Base-by-base conservation (phyloP, 1,140 invertebrate genomes). In the Rhyzopertha dominica region DNA sequence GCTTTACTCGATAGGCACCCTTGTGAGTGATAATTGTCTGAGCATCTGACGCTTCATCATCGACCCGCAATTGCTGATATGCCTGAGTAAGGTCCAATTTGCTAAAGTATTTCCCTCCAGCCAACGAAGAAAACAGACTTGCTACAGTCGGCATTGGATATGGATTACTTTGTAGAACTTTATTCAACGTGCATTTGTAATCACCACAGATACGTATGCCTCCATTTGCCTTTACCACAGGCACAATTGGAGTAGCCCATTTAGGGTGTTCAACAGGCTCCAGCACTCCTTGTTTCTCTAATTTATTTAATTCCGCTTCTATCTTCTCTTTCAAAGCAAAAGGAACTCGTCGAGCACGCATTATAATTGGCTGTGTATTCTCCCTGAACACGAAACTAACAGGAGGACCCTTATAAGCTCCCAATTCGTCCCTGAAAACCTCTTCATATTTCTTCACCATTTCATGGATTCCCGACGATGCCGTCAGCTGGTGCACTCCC, bases 161-260 rank as follows among this genome's bases (percentile, higher is more conserved):
- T 28, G 19, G 47, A 44, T 52, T 49, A 12, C 14, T 35, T 29
- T 32, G 51, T 49, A 49, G 40, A 41, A 37, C 45, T 47, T 38
- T 41, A 47, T 69, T 68, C 7, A 68, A 20, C 7, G 63, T 67
- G 5, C 60, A 32, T 39, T 65, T 65, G 44, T 54, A 70, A 45
- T 69, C 63, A 2, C 62, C 62, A 49, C 64, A 66, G 7, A 68
- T 43, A 4, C 64, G 44, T 10, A 71, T 54, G 8, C 18, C 44
- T 28, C 58, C 58, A 43, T 67, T 51, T 14, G 51, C 28, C 52
- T 71, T 71, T 5, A 60, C 35, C 12, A 71, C 54, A 0, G 61
- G 55, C 4, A 71, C 67, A 10, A 61, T 46, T 1, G 67, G 68
- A 19, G 65, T 56, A 10, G 58, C 66, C 66, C 67, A 36, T 7